Percentiles rank a stretch among this genome's conserved stretches.
Evolutionary conservation across 2,113 vertebrate genomes (phyloP).

Genomic region (Corythaixoides concolor): DNA sequence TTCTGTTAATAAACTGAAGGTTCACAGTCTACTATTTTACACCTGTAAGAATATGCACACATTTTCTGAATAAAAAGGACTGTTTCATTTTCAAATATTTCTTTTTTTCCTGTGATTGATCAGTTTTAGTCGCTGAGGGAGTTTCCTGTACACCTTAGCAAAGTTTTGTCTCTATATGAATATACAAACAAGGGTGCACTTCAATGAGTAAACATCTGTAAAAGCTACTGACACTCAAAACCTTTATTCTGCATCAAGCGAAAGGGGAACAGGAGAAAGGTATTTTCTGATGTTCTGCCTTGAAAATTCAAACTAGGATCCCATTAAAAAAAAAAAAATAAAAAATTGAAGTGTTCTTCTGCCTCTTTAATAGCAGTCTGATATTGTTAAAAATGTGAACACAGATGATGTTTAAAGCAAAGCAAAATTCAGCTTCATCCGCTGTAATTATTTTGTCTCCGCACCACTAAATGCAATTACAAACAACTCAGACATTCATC

Average conservation of each 20-base stretch:
- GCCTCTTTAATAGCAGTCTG: not conserved
- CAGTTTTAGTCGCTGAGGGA: not conserved
- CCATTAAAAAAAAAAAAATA: not conserved
- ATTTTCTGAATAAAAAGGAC: not conserved
- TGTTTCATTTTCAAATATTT: not conserved
- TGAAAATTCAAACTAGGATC: not conserved
- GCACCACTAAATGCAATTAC: not conserved
- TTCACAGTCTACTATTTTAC: not conserved
- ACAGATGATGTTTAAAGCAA: not conserved
- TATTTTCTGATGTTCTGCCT: not conserved
- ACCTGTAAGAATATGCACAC: not conserved
- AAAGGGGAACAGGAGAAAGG: not conserved
- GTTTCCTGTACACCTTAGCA: not conserved
- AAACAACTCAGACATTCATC: not conserved
- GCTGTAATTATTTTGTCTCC: not conserved
- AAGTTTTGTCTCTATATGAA: not conserved
- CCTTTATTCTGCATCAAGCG: not conserved
- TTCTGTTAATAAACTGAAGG: not conserved
- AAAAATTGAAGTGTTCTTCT: not conserved
- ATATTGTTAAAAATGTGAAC: not conserved
- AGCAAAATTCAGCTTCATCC: not conserved
- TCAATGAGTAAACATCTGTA: not conserved
- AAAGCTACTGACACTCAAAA: not conserved
- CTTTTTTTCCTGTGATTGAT: not conserved
- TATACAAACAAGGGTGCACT: not conserved